phyloP scores from a whole-genome alignment of 1,140 invertebrate genomes.

The Drosophila equinoxialis region DNA sequence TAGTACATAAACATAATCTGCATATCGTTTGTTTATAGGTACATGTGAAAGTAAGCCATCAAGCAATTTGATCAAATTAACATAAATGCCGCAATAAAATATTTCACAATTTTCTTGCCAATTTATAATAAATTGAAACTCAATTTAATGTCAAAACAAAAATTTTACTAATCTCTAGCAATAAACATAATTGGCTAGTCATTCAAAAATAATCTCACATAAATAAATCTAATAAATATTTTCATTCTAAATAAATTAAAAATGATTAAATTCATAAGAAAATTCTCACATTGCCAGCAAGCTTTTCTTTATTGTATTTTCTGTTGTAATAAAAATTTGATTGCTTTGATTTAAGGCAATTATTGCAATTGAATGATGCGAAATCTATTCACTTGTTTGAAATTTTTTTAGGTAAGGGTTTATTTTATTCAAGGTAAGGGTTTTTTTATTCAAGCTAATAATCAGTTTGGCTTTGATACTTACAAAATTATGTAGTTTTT shows the following conservation, averaged over 20 bases:
- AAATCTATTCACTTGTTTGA: too few species aligned
- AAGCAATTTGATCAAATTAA: neutral
- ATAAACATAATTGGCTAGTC: slow-evolving; percentile 10
- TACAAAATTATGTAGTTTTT: too few species aligned
- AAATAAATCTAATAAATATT: slow-evolving; percentile 5
- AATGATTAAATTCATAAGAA: neutral
- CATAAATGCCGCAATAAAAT: neutral
- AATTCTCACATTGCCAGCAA: neutral
- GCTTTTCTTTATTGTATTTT: neutral
- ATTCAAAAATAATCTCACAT: neutral
- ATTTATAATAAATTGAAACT: slow-evolving; percentile 9
- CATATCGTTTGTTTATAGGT: neutral
- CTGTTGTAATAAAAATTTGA: neutral
- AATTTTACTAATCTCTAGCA: neutral
- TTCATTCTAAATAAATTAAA: neutral
- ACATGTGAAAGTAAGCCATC: neutral
- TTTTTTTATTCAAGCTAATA: too few species aligned
- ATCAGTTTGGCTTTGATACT: too few species aligned
- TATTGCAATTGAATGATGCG: too few species aligned
- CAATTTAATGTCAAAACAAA: slow-evolving; percentile 2
- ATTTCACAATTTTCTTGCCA: slow-evolving; percentile 1
- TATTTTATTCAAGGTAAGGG: too few species aligned
- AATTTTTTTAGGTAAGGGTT: too few species aligned
- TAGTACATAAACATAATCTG: neutral
- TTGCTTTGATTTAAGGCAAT: neutral